These are phyloP conservation scores for Cheilosia grossa DNA, from an alignment of 2,888 invertebrate genomes.

Conservation along the genomic window DNA sequence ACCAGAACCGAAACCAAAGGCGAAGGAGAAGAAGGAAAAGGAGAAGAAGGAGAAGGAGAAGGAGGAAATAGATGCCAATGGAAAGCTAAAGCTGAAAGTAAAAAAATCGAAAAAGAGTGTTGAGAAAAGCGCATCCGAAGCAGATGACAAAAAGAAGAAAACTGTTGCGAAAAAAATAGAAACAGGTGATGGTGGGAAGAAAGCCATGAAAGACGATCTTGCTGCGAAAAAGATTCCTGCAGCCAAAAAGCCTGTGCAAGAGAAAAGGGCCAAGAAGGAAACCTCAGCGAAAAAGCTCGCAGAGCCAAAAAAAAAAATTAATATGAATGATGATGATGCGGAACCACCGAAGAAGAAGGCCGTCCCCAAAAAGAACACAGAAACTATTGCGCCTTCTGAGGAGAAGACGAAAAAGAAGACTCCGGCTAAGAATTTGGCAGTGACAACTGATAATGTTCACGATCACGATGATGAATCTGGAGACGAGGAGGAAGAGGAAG, in stretches of 20 bases:
- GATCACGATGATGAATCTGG: background rate
- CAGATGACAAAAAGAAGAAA: background rate
- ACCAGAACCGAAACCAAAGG: conserved; percentile 19
- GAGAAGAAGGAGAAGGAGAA: background rate
- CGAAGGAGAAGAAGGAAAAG: background rate
- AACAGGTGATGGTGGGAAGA: background rate
- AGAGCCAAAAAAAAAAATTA: background rate
- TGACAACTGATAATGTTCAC: background rate
- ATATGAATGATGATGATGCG: background rate
- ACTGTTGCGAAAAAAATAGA: background rate
- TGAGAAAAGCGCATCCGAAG: background rate
- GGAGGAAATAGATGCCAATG: background rate
- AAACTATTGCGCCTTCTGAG: background rate
- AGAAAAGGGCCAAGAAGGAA: background rate
- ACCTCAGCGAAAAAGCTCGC: background rate
- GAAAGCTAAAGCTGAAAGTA: background rate
- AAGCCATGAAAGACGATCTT: background rate
- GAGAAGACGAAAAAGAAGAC: background rate
- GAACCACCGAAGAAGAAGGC: conserved; percentile 5
- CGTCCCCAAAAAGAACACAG: conserved; percentile 20
- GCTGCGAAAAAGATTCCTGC: background rate
- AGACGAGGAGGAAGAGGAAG: background rate
- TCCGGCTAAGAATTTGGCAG: background rate
- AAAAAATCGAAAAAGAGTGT: background rate
- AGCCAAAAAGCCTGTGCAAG: background rate